Percentiles rank a stretch among this genome's conserved stretches.
Evolutionary conservation across 2,113 vertebrate genomes (phyloP).

Genomic region (Cygnus buccinator): DNA sequence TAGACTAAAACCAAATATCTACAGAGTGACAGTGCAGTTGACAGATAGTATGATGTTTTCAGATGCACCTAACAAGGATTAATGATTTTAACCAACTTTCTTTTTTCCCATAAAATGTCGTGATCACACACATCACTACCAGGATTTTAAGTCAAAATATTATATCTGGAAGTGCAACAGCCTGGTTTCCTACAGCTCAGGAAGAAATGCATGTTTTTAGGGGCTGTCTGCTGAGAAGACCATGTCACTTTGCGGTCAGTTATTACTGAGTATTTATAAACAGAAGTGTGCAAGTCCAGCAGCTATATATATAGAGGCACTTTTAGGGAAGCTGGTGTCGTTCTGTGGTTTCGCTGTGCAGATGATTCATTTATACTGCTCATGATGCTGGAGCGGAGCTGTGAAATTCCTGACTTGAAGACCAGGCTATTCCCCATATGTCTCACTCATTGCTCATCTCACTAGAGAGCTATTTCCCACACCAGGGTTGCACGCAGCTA

Average conservation of each 20-base stretch:
- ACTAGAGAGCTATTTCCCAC: background rate
- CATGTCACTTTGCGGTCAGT: background rate
- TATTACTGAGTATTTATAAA: slow-evolving; percentile 51
- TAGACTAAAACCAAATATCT: background rate
- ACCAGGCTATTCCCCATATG: slow-evolving; percentile 1
- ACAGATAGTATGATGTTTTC: background rate
- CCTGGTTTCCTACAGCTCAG: background rate
- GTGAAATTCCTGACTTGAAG: slow-evolving; percentile 46
- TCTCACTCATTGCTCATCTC: slow-evolving; percentile 23
- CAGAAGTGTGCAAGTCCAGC: slow-evolving; percentile 52
- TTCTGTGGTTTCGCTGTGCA: slow-evolving; percentile 18
- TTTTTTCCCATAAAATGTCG: background rate
- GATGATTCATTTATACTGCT: slow-evolving; percentile 41
- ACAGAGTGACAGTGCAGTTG: background rate
- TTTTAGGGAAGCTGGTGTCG: slow-evolving; percentile 45
- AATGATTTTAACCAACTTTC: background rate
- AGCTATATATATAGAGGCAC: background rate
- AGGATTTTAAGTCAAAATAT: background rate
- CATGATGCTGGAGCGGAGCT: background rate
- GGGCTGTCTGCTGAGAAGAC: slow-evolving; percentile 17
- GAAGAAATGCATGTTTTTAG: background rate
- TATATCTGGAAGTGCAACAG: background rate
- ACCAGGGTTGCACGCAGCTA: background rate
- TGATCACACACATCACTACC: background rate
- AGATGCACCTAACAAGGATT: background rate